Base-by-base conservation (phyloP, 2,797 vertebrate genomes). In the Spinibarbus caldwelli region DNA sequence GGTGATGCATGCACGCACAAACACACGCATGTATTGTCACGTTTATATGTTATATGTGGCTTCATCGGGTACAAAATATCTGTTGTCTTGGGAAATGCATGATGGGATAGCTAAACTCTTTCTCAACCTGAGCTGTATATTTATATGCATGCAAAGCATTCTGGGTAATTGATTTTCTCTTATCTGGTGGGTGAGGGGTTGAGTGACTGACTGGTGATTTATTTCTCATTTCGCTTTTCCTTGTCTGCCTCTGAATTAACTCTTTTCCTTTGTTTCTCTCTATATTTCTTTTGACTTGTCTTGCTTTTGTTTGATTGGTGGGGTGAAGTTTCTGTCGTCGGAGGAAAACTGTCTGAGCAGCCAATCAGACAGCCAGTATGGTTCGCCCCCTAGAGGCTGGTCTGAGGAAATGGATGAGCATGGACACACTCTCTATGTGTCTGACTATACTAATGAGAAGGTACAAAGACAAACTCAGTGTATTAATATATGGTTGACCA, bases 391-490 rank as follows among this genome's bases (percentile, higher is more conserved):
- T 88, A 96, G 96, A 94, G 97, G 97, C 94, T 99, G 97, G 97
- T 98, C 96, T 78, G 97, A 99, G 96, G 97, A 98, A 91, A 93
- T 97, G 95, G 97, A 98, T 90, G 96, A 97, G 89, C 96, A 96
- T 88, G 97, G 97, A 91, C 97, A 98, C 92, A 98, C 95, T n/a
- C 96, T 98, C 91, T 99, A 98, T 92, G 95, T 98, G 93, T 98
- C 96, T 90, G 97, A 99, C 91, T 95, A 96, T 95, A 99, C 97
- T 89, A 97, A 97, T 94, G 97, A 98, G 95, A 99, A 98, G 98
- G 98, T 98, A 97, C 91, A 57, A 34, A 43, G 43, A 45, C 78
- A 83, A 34, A 66, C 17, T 57, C 10, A 7, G n/a, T 66, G 23
- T n/a, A n/a, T 80, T 34, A 6, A 4, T 78, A 26, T 23, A 43